Percentiles rank a stretch among this genome's conserved stretches.
These are phyloP conservation scores for Leucozona laternaria DNA, from an alignment of 2,888 invertebrate species.

Conservation along the genomic window DNA sequence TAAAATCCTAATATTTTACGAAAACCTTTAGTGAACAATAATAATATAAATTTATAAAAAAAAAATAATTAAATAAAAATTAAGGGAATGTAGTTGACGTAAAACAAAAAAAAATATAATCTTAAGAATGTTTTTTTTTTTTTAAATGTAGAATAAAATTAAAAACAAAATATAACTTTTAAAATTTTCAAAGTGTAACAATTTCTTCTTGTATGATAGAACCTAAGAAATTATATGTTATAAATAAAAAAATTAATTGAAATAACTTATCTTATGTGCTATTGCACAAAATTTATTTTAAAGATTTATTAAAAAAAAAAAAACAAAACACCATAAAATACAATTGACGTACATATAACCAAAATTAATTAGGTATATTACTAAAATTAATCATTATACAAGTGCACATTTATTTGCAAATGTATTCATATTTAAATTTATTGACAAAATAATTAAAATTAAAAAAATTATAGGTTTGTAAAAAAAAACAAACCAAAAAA, in stretches of 20 bases:
- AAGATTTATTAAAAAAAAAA: slow-evolving; percentile 57
- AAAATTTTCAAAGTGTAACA: slow-evolving; percentile 61
- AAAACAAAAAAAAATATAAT: slow-evolving; percentile 34
- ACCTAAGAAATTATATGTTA: slow-evolving; percentile 70
- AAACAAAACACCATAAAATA: slow-evolving; percentile 58
- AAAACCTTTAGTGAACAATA: slow-evolving; percentile 76
- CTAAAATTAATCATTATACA: slow-evolving; percentile 62
- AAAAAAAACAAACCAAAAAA: slow-evolving; percentile 18
- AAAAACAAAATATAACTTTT: slow-evolving; percentile 46
- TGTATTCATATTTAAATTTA: slow-evolving; percentile 63
- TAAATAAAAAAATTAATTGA: slow-evolving; percentile 68
- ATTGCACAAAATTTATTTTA: slow-evolving; percentile 72
- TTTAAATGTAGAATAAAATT: slow-evolving; percentile 65
- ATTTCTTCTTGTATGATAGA: slow-evolving; percentile 72
- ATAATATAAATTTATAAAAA: slow-evolving; percentile 51
- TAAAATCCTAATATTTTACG: slow-evolving; percentile 75
- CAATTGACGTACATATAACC: slow-evolving; percentile 61
- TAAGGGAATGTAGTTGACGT: slow-evolving; percentile 49
- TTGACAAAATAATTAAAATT: slow-evolving; percentile 47
- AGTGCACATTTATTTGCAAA: slow-evolving; percentile 73
- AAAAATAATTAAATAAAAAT: slow-evolving; percentile 40
- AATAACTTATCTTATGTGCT: slow-evolving; percentile 74
- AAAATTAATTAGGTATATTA: slow-evolving; percentile 58
- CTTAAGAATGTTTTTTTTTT: slow-evolving; percentile 46
- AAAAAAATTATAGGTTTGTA: slow-evolving; percentile 41